Evolutionary conservation across 2,113 vertebrate genomes (phyloP), one percentile per base, ranked within the genome.

Genomic region (Ceyx cyanopectus): DNA sequence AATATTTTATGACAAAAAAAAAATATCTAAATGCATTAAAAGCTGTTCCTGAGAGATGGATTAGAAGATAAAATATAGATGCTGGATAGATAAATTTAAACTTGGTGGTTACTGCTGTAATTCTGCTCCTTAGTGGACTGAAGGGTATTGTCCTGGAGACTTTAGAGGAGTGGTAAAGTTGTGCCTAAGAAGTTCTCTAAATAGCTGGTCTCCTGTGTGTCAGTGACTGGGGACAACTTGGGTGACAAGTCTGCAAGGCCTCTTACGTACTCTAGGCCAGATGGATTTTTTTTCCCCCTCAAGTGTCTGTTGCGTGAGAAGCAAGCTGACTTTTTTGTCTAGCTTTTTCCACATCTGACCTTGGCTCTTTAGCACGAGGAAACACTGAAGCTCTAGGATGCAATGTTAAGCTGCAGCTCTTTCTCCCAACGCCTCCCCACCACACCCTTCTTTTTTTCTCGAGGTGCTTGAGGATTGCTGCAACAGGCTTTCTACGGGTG

Each of bases 1-100:
- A 97, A 96, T 98, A 97, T 96, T 98, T 98, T 97, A 97, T 97
- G 97, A 97, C 96, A 96, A 95, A 97, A 97, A 97, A 97, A 96
- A 97, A 97, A 97, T 97, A 57, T 95, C 87, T 93, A 95, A 97
- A 97, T 94, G 96, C 78, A 53, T 94, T 97, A 97, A 98, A 97
- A 98, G 93, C 97, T 98, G 92, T 97, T 97, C 93, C 85, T 94
- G 87, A 85, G 95, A 97, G 96, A 97, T 85, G 43, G 90, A 95
- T 95, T 94, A 63, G 90, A 95, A 96, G 94, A 60, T 91, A 74
- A 92, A 95, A 94, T 93, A 74, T 92, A 95, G 92, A 90, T 22
- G 2, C 92, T 95, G 88, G 81, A 87, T 95, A 96, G 95, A 97
- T 95, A 95, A 87, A 93, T 96, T 97, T 97, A 96, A 96, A 94